Percentiles rank a stretch among this genome's conserved stretches.
Conservation (phyloP, 2,797 vertebrate species). For the Lepilemur septentrionalis region DNA sequence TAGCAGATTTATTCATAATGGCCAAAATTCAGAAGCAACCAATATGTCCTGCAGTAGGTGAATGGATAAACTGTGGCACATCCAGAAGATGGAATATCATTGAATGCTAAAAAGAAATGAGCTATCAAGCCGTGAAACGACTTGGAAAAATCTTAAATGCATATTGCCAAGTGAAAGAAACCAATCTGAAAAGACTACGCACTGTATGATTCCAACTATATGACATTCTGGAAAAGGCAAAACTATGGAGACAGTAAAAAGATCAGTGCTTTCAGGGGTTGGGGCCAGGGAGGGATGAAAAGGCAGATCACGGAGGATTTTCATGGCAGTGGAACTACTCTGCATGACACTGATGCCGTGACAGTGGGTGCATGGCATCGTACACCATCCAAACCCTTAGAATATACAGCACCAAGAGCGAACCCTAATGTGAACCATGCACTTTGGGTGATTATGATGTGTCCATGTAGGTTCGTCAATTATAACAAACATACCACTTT, state of each 20-base stretch:
- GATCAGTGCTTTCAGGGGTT: background rate
- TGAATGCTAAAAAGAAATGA: background rate
- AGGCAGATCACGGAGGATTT: background rate
- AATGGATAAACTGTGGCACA: background rate
- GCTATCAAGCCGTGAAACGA: background rate
- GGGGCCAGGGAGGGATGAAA: background rate
- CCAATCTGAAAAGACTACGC: background rate
- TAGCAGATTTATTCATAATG: background rate
- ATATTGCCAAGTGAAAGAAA: background rate
- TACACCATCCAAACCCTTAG: background rate
- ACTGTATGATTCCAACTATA: background rate
- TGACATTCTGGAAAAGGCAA: background rate
- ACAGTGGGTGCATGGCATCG: background rate
- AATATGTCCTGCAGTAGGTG: background rate
- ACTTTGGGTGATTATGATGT: background rate
- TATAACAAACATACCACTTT: background rate
- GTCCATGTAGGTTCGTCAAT: background rate
- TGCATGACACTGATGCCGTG: background rate
- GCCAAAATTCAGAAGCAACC: background rate
- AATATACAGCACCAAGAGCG: background rate
- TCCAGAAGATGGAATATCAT: background rate
- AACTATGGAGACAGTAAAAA: background rate
- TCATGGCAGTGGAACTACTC: background rate
- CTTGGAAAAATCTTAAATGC: background rate
- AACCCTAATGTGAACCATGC: background rate